Conservation (phyloP, 2,113 vertebrate genomes). For the Mirza zaza region DNA sequence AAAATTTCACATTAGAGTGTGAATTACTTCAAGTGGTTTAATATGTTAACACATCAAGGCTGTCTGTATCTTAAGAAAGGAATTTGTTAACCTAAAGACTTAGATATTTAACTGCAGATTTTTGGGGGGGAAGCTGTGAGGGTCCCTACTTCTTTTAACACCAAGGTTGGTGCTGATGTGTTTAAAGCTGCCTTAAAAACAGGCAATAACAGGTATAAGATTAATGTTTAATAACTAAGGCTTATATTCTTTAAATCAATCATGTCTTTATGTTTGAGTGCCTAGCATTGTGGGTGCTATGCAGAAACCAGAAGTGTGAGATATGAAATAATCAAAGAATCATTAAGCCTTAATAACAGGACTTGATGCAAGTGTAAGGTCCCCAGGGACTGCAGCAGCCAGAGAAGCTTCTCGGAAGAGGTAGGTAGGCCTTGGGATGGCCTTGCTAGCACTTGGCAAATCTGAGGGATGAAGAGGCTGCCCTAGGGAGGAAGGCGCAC, state of each 20-base stretch:
- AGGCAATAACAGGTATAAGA: background rate
- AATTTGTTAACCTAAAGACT: background rate
- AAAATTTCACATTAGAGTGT: constrained; percentile 3
- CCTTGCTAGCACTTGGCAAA: background rate
- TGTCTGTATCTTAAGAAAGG: constrained; percentile 35
- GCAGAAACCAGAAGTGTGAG: background rate
- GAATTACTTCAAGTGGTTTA: constrained; percentile 13
- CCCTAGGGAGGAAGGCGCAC: rapidly evolving
- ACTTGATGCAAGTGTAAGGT: background rate
- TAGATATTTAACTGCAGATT: background rate
- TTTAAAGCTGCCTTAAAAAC: background rate
- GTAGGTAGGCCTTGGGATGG: background rate
- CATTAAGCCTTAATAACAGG: background rate
- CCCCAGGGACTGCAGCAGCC: background rate
- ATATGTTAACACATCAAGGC: constrained; percentile 28
- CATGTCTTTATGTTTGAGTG: background rate
- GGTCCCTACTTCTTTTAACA: background rate
- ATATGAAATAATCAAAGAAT: background rate
- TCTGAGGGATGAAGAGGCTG: background rate
- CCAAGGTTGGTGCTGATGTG: background rate
- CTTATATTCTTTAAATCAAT: background rate
- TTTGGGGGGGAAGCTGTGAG: background rate
- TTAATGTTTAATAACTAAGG: background rate
- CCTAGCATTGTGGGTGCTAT: background rate
- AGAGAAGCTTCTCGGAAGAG: background rate